Evolutionary conservation across 2,797 vertebrate species (phyloP).

Genomic region (Telmatherina bonti): DNA sequence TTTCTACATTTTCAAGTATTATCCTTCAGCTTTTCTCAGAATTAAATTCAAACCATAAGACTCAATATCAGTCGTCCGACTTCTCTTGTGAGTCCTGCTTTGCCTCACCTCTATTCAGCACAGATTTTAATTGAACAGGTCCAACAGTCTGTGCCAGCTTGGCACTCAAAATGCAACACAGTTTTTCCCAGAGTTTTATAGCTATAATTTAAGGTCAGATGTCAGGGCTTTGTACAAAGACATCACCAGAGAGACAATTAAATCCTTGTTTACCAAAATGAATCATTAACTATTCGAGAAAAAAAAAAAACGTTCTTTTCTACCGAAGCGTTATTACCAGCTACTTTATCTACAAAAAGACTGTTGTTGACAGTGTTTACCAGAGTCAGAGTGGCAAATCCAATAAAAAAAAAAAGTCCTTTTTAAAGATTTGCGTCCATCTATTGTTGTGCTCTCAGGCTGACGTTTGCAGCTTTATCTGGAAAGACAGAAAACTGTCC

Average conservation of each 20-base stretch:
- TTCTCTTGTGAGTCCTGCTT: constrained; percentile 15
- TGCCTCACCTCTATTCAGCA: constrained; percentile 36
- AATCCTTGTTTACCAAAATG: constrained; percentile 69
- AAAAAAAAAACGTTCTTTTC: constrained; percentile 36
- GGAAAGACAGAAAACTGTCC: constrained; percentile 34
- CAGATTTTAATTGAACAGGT: constrained; percentile 33
- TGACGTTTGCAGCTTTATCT: constrained; percentile 41
- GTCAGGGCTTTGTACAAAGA: constrained; percentile 53
- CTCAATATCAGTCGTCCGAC: neutral
- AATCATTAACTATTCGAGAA: constrained; percentile 63
- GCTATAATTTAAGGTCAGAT: constrained; percentile 67
- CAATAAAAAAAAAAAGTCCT: constrained; percentile 31
- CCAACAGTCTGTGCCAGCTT: constrained; percentile 56
- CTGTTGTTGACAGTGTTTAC: constrained; percentile 51
- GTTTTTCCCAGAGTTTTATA: constrained; percentile 59
- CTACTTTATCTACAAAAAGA: constrained; percentile 47
- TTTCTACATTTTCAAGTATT: constrained; percentile 29
- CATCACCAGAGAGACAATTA: constrained; percentile 57
- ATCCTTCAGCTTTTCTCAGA: neutral
- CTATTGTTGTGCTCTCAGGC: constrained; percentile 53
- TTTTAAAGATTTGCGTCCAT: constrained; percentile 61
- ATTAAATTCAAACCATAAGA: neutral
- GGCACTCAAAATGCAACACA: constrained; percentile 39
- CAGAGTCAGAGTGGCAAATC: constrained; percentile 39
- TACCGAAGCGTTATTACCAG: constrained; percentile 34